Percentiles rank a stretch among this genome's conserved stretches.
Evolutionary conservation across 2,888 invertebrate genomes (phyloP).

Genomic region (Dolichopus griseipennis): DNA sequence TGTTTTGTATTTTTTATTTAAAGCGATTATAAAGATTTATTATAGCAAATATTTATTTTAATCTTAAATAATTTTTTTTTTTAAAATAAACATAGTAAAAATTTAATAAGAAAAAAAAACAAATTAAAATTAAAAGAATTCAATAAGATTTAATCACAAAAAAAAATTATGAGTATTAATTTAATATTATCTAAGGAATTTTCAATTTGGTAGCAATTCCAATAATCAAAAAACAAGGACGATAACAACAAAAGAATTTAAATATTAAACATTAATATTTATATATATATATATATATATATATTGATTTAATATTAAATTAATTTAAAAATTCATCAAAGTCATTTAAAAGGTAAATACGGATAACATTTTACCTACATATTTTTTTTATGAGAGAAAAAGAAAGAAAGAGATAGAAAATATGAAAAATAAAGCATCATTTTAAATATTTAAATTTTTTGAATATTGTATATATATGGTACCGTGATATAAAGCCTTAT

Average conservation of each 20-base stretch:
- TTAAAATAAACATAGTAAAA: too few species aligned
- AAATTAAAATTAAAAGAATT: not conserved
- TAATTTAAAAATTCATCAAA: slow-evolving; percentile 2
- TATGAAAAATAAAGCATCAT: not conserved
- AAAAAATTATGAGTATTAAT: not conserved
- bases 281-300: too few species aligned
- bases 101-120: too few species aligned
- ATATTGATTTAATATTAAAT: not conserved
- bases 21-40: slow-evolving; percentile 6
- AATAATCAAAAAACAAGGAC: not conserved
- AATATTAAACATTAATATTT: not conserved
- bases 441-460: not conserved
- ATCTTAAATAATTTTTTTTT: too few species aligned
- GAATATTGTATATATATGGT: too few species aligned
- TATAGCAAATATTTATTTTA: not conserved
- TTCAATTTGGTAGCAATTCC: not conserved
- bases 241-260: too few species aligned
- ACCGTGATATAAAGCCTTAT: too few species aligned
- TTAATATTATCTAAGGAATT: slow-evolving; percentile 2
- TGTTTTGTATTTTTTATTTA: too few species aligned
- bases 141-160: too few species aligned
- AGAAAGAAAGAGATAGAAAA: too few species aligned
- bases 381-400: too few species aligned
- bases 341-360: slow-evolving; percentile 3
- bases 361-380: slow-evolving; percentile 4